phyloP scores from a whole-genome alignment of 1,140 invertebrate species.

The Megalonaias nervosa region DNA sequence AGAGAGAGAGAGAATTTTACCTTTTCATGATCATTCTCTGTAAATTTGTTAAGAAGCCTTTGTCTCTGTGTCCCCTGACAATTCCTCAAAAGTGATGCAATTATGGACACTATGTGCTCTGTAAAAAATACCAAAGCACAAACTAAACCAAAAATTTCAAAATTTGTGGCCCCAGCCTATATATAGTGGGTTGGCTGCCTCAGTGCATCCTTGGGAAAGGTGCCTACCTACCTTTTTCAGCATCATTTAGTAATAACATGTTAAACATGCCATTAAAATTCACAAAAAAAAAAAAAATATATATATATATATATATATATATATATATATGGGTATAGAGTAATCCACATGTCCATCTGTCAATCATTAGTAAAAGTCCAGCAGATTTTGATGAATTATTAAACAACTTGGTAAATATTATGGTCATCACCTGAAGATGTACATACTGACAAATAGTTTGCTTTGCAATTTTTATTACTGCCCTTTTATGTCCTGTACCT shows the following conservation, averaged over 20 bases:
- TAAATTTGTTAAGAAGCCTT: slow-evolving; percentile 94
- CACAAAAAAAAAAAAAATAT: too few species aligned
- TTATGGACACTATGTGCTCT: slow-evolving; percentile 96
- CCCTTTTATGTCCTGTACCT: too few species aligned
- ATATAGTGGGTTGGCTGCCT: background rate
- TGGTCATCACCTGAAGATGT: too few species aligned
- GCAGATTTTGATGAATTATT: too few species aligned
- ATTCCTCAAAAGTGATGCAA: slow-evolving; percentile 93
- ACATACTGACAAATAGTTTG: too few species aligned
- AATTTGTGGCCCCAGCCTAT: background rate
- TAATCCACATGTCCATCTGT: too few species aligned
- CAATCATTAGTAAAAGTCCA: too few species aligned
- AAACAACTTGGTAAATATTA: too few species aligned
- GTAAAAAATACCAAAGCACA: slow-evolving; percentile 48
- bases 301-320: too few species aligned
- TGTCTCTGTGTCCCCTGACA: slow-evolving; percentile 92
- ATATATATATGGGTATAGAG: too few species aligned
- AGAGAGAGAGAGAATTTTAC: slow-evolving; percentile 35
- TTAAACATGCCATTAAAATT: background rate
- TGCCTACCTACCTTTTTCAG: background rate
- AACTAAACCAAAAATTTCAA: background rate
- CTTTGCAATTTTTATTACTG: too few species aligned
- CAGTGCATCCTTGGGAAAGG: background rate
- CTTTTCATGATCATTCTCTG: slow-evolving; percentile 99
- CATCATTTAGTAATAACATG: background rate